These are phyloP conservation scores for Melanostoma mellinum DNA, from an alignment of 2,888 invertebrate genomes.

Conservation along the genomic window DNA sequence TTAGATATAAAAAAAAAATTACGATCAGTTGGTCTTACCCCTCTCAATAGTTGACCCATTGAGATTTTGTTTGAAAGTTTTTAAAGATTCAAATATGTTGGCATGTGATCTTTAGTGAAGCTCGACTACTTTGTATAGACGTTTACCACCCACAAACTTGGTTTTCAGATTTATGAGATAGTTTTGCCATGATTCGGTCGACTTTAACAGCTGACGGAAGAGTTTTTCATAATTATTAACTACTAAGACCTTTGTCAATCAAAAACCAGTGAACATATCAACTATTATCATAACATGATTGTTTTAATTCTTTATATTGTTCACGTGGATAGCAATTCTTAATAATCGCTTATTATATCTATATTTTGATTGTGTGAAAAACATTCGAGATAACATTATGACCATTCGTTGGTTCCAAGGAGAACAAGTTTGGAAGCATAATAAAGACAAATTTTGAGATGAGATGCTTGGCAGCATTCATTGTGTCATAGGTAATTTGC, in stretches of 20 bases:
- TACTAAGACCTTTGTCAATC: neutral
- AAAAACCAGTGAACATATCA: neutral
- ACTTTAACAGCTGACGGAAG: neutral
- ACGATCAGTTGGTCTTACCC: slow-evolving; percentile 3
- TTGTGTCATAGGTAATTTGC: too few relatives aligned
- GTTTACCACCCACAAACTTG: too few relatives aligned
- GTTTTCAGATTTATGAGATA: too few relatives aligned
- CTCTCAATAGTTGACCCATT: slow-evolving; percentile 2
- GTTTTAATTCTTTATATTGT: neutral
- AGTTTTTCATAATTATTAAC: neutral
- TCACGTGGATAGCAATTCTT: neutral
- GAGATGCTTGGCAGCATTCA: too few relatives aligned
- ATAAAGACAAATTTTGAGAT: too few relatives aligned
- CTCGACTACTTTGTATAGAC: too few relatives aligned
- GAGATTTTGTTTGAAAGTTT: slow-evolving; percentile 1
- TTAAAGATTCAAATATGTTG: neutral
- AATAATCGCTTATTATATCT: too few relatives aligned
- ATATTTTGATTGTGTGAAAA: neutral
- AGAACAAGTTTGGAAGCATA: too few relatives aligned
- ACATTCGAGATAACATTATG: too few relatives aligned
- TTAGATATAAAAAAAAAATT: slow-evolving; percentile 51
- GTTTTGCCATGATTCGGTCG: neutral
- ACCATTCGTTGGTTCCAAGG: too few relatives aligned
- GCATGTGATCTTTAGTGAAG: too few relatives aligned
- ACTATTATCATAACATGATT: slow-evolving; percentile 18